phyloP scores from a whole-genome alignment of 2,113 vertebrate genomes.

The Anser cygnoides region DNA sequence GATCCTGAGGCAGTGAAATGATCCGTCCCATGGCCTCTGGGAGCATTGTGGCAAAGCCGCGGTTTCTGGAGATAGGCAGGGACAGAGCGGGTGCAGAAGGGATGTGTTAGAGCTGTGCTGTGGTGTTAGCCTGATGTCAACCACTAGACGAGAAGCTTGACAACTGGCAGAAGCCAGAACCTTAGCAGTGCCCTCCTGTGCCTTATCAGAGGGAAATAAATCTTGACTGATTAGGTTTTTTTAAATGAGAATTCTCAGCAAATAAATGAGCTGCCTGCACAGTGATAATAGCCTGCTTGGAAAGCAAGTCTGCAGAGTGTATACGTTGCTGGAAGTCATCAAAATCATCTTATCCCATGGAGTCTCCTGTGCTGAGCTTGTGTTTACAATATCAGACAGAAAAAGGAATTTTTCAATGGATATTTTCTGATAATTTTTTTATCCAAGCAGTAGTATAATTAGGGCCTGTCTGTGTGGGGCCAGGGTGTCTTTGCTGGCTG shows the following conservation, averaged over 20 bases:
- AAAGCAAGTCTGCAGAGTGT: background rate
- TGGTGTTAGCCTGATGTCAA: background rate
- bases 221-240: conserved; percentile 17
- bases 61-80: background rate
- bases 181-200: conserved; percentile 30
- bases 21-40: background rate
- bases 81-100: background rate
- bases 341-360: conserved; percentile 11
- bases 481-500: background rate
- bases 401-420: conserved; percentile 19
- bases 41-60: background rate
- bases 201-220: conserved; percentile 46
- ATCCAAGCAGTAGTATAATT: background rate
- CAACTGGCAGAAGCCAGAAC: conserved; percentile 8
- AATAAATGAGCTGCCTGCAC: conserved; percentile 34
- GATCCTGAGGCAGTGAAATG: background rate
- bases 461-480: background rate
- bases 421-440: background rate
- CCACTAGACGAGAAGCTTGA: background rate
- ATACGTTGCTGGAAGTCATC: conserved; percentile 49
- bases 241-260: conserved; percentile 30
- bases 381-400: conserved; percentile 17
- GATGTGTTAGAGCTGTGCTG: background rate
- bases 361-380: conserved; percentile 23
- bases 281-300: conserved; percentile 33